Conservation (phyloP, 1,140 invertebrate genomes). For the Cydia strobilella region DNA sequence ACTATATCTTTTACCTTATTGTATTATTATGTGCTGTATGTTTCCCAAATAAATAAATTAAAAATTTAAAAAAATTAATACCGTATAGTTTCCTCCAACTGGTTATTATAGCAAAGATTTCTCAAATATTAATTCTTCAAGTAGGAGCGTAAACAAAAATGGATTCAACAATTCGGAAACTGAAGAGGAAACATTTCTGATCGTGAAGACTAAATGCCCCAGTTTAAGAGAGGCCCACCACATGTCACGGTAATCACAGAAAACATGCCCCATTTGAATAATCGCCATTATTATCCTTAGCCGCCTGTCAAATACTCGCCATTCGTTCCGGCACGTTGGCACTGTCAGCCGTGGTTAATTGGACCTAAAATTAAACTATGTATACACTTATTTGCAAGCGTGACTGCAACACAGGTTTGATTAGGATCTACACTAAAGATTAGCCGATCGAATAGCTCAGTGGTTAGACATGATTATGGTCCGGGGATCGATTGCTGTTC, state of each 20-base stretch:
- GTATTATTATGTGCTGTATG: too few relatives aligned
- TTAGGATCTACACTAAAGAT: constrained; percentile 11
- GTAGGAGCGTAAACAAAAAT: too few relatives aligned
- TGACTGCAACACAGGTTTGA: constrained; percentile 13
- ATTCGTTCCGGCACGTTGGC: constrained; percentile 22
- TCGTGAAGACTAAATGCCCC: not conserved
- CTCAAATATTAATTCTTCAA: too few relatives aligned
- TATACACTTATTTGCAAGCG: constrained; percentile 3
- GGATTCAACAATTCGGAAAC: too few relatives aligned
- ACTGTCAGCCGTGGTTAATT: constrained; percentile 26
- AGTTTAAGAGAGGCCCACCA: not conserved
- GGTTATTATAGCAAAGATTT: too few relatives aligned
- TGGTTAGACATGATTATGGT: not conserved
- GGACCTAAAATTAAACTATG: constrained; percentile 17
- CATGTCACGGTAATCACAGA: constrained; percentile 7
- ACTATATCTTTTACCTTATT: too few relatives aligned
- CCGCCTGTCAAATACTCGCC: not conserved
- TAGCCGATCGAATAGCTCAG: constrained; percentile 7
- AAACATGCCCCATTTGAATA: constrained; percentile 21
- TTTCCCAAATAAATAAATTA: too few relatives aligned
- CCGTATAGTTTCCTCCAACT: too few relatives aligned
- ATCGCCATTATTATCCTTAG: constrained; percentile 24
- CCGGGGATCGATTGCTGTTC: constrained; percentile 5
- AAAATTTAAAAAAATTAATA: too few relatives aligned
- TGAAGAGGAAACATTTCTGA: not conserved